Percentiles rank a stretch among this genome's conserved stretches.
Evolutionary conservation across 2,113 vertebrate species (phyloP).

Genomic region (Catagonus wagneri): DNA sequence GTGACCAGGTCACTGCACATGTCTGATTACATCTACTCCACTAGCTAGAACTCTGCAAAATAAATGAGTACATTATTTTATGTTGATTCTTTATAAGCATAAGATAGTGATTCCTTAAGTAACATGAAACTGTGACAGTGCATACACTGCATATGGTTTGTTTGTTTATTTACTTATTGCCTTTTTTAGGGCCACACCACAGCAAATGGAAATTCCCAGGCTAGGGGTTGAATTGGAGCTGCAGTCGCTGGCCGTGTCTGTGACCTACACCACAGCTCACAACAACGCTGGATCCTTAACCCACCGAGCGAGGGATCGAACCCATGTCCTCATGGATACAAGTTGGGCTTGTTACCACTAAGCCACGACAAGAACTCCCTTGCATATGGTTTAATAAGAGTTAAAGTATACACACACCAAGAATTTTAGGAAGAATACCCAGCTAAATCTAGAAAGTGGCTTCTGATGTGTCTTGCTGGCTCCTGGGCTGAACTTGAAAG

Average conservation of each 20-base stretch:
- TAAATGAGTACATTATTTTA: not conserved
- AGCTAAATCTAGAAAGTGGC: not conserved
- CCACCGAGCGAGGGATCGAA: too few species aligned
- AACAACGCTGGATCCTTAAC: too few species aligned
- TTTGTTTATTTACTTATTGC: not conserved
- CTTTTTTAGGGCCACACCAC: too few species aligned
- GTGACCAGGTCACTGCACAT: not conserved
- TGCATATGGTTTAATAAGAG: not conserved
- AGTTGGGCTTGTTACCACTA: too few species aligned
- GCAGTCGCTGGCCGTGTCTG: too few species aligned
- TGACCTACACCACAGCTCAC: too few species aligned
- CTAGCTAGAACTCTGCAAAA: not conserved
- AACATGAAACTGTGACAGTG: accelerated
- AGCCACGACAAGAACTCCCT: too few species aligned
- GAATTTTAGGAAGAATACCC: not conserved
- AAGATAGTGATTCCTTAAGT: not conserved
- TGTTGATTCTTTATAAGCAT: not conserved
- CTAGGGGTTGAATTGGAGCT: too few species aligned
- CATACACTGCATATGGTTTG: accelerated
- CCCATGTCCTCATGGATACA: too few species aligned
- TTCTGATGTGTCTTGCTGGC: not conserved
- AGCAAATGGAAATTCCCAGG: too few species aligned
- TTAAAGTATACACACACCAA: not conserved
- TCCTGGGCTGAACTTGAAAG: not conserved
- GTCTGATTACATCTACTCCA: not conserved